Conservation (phyloP, 2,888 invertebrate species). For the Leptopilina drosophilae region DNA sequence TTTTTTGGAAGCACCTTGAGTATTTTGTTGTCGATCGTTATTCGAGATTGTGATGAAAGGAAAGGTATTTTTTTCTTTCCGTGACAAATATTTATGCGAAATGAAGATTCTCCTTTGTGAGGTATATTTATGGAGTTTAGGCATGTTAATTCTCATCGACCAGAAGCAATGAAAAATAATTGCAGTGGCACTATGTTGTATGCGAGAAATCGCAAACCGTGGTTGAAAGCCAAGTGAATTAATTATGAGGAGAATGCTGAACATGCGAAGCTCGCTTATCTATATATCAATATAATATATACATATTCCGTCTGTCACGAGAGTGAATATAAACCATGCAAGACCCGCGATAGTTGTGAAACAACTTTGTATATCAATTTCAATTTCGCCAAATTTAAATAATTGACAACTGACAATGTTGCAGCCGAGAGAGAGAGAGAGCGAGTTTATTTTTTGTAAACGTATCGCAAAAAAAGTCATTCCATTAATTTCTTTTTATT, state of each 20-base stretch:
- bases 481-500: too few species aligned
- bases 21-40: constrained; percentile 29
- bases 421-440: too few species aligned
- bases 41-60: constrained; percentile 3
- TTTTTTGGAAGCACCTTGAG: not conserved
- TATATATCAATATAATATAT: constrained; percentile 1
- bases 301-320: constrained; percentile 24
- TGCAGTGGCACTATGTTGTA: constrained; percentile 7
- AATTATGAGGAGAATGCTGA: constrained; percentile 38
- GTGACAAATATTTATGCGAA: constrained; percentile 20
- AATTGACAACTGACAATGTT: too few species aligned
- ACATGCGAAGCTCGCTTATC: constrained; percentile 27
- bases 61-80: not conserved
- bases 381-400: not conserved
- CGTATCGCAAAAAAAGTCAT: too few species aligned
- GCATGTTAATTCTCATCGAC: constrained; percentile 35
- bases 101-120: constrained; percentile 31
- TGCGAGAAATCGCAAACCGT: constrained; percentile 34
- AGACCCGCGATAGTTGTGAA: constrained; percentile 28
- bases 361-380: constrained; percentile 13
- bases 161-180: constrained; percentile 34
- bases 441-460: too few species aligned
- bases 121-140: constrained; percentile 16
- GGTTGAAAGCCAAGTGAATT: constrained; percentile 30
- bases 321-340: constrained; percentile 5